A percentile compares a stretch with the other conserved stretches of the same genome.
phyloP scores from a whole-genome alignment of 2,797 vertebrate species.

The Tragopan temminckii region DNA sequence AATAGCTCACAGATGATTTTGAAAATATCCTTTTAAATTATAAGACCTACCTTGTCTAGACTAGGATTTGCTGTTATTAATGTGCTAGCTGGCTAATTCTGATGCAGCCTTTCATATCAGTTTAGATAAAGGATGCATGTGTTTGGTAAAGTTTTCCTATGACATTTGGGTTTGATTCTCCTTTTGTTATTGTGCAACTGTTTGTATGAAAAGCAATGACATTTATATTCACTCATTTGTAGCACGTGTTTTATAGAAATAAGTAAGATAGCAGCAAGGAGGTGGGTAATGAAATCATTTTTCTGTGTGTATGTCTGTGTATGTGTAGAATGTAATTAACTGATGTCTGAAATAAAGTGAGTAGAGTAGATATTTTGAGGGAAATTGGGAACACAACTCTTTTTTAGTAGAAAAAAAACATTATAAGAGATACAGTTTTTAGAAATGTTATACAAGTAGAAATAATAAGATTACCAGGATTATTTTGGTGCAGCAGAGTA shows the following conservation, averaged over 20 bases:
- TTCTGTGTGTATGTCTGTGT: not conserved
- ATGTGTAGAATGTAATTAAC: not conserved
- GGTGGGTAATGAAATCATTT: not conserved
- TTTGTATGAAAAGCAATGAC: not conserved
- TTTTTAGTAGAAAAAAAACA: not conserved
- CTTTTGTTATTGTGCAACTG: not conserved
- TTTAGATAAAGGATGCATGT: not conserved
- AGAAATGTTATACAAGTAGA: not conserved
- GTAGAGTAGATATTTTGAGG: not conserved
- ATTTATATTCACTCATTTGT: not conserved
- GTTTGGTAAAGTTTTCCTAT: not conserved
- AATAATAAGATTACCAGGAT: not conserved
- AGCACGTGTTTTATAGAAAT: not conserved
- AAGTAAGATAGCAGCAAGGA: not conserved
- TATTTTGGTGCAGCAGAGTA: not conserved
- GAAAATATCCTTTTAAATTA: conserved; percentile 21
- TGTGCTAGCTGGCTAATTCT: not conserved
- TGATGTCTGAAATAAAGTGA: not conserved
- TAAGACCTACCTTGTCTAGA: conserved; percentile 20
- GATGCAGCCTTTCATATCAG: not conserved
- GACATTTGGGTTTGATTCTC: not conserved
- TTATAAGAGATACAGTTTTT: not conserved
- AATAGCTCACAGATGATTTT: not conserved
- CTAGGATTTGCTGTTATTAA: not conserved
- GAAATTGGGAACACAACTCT: not conserved